phyloP scores from a whole-genome alignment of 2,113 vertebrate genomes.

The Poeciliopsis prolifica region DNA sequence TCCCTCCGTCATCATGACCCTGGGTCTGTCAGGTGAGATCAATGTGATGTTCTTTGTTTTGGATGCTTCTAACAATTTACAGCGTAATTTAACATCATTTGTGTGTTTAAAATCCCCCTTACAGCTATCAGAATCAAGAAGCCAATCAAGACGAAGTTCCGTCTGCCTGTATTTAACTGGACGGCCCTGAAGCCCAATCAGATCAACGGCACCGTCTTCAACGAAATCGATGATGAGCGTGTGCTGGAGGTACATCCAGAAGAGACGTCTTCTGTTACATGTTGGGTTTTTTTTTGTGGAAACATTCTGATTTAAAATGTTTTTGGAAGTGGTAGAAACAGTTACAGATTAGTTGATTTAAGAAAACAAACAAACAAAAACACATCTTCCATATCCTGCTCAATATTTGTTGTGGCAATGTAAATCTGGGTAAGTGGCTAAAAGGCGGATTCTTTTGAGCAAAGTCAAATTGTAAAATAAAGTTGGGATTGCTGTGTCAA shows the following conservation, averaged over 20 bases:
- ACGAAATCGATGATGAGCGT: slow-evolving; percentile 94
- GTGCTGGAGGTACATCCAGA: slow-evolving; percentile 87
- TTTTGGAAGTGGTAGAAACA: no score
- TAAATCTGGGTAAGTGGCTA: no score
- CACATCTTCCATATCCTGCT: no score
- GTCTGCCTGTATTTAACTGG: slow-evolving; percentile 97
- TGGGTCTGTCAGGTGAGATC: slow-evolving; percentile 88
- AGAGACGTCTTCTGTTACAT: background rate
- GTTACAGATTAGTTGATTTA: no score
- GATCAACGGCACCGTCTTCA: slow-evolving; percentile 97
- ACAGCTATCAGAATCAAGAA: slow-evolving; percentile 98
- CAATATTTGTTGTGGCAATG: no score
- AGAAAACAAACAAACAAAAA: no score
- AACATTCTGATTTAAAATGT: background rate
- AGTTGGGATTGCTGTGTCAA: no score
- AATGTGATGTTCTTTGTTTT: background rate
- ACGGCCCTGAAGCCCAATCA: slow-evolving; percentile 97
- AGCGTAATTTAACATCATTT: background rate
- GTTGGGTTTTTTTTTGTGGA: background rate
- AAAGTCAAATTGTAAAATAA: no score
- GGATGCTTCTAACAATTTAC: background rate
- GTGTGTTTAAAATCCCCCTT: background rate
- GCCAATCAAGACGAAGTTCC: slow-evolving; percentile 98
- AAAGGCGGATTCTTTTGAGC: no score
- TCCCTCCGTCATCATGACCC: slow-evolving; percentile 88